phyloP scores from a whole-genome alignment of 2,113 vertebrate species.

The Trogon melanurus region DNA sequence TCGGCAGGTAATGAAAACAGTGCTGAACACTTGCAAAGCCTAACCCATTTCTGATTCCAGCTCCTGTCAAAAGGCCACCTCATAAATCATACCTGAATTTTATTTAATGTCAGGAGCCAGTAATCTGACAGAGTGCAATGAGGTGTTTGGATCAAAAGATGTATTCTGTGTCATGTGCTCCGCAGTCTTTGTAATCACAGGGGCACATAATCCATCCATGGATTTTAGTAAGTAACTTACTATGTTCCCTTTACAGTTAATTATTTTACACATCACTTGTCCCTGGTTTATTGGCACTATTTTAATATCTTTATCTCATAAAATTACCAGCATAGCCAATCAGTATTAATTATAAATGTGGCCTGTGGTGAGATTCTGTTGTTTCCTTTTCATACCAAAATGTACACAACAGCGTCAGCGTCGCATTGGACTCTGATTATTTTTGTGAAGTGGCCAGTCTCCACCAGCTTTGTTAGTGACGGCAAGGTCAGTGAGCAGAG shows the following conservation, averaged over 20 bases:
- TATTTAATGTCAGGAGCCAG: slow-evolving; percentile 75
- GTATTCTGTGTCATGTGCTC: slow-evolving; percentile 77
- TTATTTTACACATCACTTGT: slow-evolving; percentile 80
- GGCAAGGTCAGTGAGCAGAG: not conserved
- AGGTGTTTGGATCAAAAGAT: slow-evolving; percentile 78
- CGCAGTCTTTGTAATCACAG: slow-evolving; percentile 75
- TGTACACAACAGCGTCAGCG: not conserved
- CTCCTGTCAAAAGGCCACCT: slow-evolving; percentile 75
- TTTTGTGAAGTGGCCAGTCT: not conserved
- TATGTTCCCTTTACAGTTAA: slow-evolving; percentile 83
- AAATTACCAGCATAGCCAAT: slow-evolving; percentile 42
- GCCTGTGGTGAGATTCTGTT: slow-evolving; percentile 7
- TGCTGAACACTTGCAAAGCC: slow-evolving; percentile 55
- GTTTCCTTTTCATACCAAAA: slow-evolving; percentile 28
- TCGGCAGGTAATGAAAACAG: slow-evolving; percentile 78
- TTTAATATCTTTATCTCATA: slow-evolving; percentile 65
- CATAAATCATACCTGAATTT: slow-evolving; percentile 78
- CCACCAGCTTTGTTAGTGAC: not conserved
- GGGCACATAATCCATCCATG: slow-evolving; percentile 81
- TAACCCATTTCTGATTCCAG: slow-evolving; percentile 72
- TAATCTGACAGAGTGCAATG: slow-evolving; percentile 77
- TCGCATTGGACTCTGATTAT: slow-evolving; percentile 1
- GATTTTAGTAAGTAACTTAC: slow-evolving; percentile 93
- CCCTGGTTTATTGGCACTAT: slow-evolving; percentile 65
- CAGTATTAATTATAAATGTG: slow-evolving; percentile 13